Evolutionary conservation across 2,113 vertebrate genomes (phyloP), one percentile per base, ranked within the genome.

Genomic region (Actenoides hombroni): DNA sequence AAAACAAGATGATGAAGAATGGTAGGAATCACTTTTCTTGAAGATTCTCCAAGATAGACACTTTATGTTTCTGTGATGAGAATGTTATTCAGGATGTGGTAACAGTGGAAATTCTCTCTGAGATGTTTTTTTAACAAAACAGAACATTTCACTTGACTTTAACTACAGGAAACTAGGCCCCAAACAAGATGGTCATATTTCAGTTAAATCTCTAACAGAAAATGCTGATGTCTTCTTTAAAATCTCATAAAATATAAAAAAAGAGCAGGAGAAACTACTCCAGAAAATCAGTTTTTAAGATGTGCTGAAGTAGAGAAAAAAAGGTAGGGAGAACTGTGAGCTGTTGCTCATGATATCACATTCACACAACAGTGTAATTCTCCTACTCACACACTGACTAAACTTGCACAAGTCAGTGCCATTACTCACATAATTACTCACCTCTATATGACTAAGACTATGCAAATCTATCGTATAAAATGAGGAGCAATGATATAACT

Each of bases 191-290:
- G 13, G 8, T 28, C 87, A 31, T 78, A 84, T 83, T 90, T 94
- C 74, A 97, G 83, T 96, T 73, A 81, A 76, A 90, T 91, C 46
- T 93, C 75, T 94, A 91, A 83, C 70, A 42, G 88, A 97, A 95
- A 91, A 53, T 59, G 46, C 4, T 39, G 31, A 63, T 84, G 95
- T 96, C 51, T 86, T 23, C 60, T 74, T 48, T 70, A 82, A 86
- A 90, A 56, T 76, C n/a, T 53, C 33, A 91, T 44, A 57, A 95
- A 63, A n/a, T 81, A 51, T 78, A 84, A 76, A 39, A 35, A 79
- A 21, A 81, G 39, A 86, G 44, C 69, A 83, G 13, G 46, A 86
- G 6, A 70, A 49, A 86, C 44, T 11, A 91, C 8, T 85, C 49
- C 37, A 80, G 85, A 10, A 88, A 89, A 86, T 69, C 61, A 84